Base-by-base conservation (phyloP, 2,797 vertebrate species). In the Smutsia gigantea region DNA sequence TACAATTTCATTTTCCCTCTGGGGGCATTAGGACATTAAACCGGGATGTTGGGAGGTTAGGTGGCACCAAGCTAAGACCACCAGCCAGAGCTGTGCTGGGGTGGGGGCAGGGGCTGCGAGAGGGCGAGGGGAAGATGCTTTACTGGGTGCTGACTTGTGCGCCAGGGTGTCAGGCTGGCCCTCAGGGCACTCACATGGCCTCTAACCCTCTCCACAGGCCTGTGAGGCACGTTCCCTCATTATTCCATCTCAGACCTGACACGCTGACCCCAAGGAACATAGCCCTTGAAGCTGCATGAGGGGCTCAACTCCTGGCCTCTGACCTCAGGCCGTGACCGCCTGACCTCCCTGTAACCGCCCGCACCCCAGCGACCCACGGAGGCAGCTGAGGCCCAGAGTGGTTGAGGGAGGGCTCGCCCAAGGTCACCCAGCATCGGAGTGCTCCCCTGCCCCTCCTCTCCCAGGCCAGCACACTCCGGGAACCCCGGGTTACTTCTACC, bases 1-100 rank as follows among this genome's bases (percentile, higher is more conserved):
- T 63, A 77, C 57, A 49, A 59, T 83, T 84, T 49, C 66, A 29
- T 78, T 87, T 59, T 75, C 25, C 79, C 94, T 91, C 93, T 29
- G 21, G 94, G 74, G 82, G 93, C 63, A 0, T 46, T 3, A 59
- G 81, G 59, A 72, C 11, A 12, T 57, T 71, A 64, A 71, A 79
- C 34, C 34, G 75, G 91, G 59, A 42, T 42, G 37, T 13, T 5
- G 7, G 15, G 25, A 25, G 51, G 51, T 46, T 4, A 4, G 55
- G 64, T 4, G 25, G 68, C 42, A 23, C 29, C 31, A 8, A 23
- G 75, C 49, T 21, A 18, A 29, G 68, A 61, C n/a, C 11, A 1
- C 5, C 27, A 17, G 61, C 55, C 8, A 10, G 68, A 46, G 59
- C 81, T 12, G 0, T 19, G 39, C 7, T 2, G 77, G 72, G 10